Base-by-base conservation (phyloP, 2,888 invertebrate species). In the Abrostola tripartita region DNA sequence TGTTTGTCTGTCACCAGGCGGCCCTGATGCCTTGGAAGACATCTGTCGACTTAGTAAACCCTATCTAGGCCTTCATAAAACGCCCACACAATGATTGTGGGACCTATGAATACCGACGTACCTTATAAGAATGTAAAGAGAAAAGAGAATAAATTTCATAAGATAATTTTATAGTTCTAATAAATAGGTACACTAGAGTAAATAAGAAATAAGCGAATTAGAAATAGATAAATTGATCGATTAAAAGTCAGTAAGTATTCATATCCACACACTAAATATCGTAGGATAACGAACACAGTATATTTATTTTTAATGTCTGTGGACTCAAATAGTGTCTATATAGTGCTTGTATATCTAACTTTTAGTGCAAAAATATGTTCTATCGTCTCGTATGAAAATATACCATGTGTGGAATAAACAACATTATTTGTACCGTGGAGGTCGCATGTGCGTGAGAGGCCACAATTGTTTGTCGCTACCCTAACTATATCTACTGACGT, bases 331-430 rank as follows among this genome's bases (percentile, higher is more conserved):
- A 60, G 66, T 76, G 76, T 80, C 62, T 70, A 74, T 75, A 47
- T 73, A 88, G 88, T 90, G 90, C 85, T 84, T 85, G 82, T 85
- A 85, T 88, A 78, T 84, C 87, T 90, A 91, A 74, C 77, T 81
- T n/a, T 84, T 74, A 79, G 93, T 94, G 93, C 93, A 93, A 94
- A 94, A 94, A 94, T 93, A 93, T 81, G 52, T 84, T 85, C 79
- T 85, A 86, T 87, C 76, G 81, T 87, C 78, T 87, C 81, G 78
- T 90, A 91, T 86, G 87, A 94, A 92, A 93, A 94, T 93, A 93
- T 88, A 91, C 75, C 83, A 81, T 86, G 84, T 86, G 86, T 83
- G 87, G 84, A 85, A 82, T 86, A 86, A 84, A 83, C 84, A 81
- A 83, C 82, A 73, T 69, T 54, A 82, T 93, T 93, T 93, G 93